phyloP scores from a whole-genome alignment of 1,140 invertebrate genomes.

The Probaryconus sp. region DNA sequence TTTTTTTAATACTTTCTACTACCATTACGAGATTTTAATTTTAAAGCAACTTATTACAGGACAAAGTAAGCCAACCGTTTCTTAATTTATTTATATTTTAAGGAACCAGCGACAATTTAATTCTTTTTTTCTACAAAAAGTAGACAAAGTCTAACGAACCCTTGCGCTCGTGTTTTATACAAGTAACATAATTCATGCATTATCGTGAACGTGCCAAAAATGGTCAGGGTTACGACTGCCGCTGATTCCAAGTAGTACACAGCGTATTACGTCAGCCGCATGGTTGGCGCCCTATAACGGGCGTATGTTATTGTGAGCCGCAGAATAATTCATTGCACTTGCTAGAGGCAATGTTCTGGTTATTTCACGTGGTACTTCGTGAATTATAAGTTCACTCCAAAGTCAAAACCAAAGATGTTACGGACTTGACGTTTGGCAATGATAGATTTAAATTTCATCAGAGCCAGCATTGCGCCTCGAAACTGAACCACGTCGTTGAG shows the following conservation, averaged over 20 bases:
- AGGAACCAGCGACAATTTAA: too few species aligned
- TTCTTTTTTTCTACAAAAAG: too few species aligned
- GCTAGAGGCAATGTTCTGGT: conserved; percentile 1
- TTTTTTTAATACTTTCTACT: too few species aligned
- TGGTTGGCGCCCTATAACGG: conserved; percentile 23
- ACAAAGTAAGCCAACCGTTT: too few species aligned
- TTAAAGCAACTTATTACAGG: too few species aligned
- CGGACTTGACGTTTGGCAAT: conserved; percentile 1
- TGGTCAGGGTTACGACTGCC: conserved; percentile 12
- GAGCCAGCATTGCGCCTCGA: neutral
- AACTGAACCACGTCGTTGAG: neutral
- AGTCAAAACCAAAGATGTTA: conserved; percentile 2
- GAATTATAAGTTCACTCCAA: conserved; percentile 10
- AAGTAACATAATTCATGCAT: conserved; percentile 16
- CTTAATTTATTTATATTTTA: too few species aligned
- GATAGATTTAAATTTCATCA: neutral
- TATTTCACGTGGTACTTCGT: conserved; percentile 7
- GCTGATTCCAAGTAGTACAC: conserved; percentile 26
- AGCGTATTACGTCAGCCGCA: conserved; percentile 32
- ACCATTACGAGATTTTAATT: too few species aligned
- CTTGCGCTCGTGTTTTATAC: neutral
- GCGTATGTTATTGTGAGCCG: conserved; percentile 14
- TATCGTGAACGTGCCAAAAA: conserved; percentile 21
- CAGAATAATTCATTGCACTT: conserved; percentile 20
- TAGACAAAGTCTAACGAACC: too few species aligned